These are phyloP conservation scores for Chrysolina haemoptera DNA, from an alignment of 2,888 invertebrate species.

Conservation along the genomic window DNA sequence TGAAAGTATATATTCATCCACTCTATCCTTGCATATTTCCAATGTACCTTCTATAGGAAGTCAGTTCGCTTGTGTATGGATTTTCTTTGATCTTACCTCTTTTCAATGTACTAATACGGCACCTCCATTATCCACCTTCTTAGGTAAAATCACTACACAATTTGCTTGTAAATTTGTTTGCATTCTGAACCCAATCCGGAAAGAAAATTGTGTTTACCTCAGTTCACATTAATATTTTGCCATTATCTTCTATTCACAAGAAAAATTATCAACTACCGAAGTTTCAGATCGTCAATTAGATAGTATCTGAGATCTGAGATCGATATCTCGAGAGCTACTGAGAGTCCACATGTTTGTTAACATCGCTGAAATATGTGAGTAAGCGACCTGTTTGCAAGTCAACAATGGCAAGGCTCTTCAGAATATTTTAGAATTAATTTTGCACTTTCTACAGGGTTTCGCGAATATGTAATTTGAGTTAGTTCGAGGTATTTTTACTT, in stretches of 20 bases:
- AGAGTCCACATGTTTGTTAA: constrained; percentile 59
- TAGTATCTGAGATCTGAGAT: constrained; percentile 64
- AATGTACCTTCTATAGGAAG: not conserved
- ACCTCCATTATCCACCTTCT: constrained; percentile 22
- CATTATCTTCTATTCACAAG: constrained; percentile 47
- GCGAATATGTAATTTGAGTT: too few relatives aligned
- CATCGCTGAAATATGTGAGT: constrained; percentile 39
- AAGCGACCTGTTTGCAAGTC: not conserved
- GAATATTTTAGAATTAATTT: constrained; percentile 1
- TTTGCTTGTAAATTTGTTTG: constrained; percentile 64
- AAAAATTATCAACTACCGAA: constrained; percentile 51
- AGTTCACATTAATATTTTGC: constrained; percentile 43
- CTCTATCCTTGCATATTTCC: not conserved
- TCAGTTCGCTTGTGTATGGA: not conserved
- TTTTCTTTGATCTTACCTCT: constrained; percentile 1
- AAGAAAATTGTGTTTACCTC: constrained; percentile 29
- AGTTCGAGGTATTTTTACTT: too few relatives aligned
- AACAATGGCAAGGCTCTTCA: constrained; percentile 9
- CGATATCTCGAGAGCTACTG: constrained; percentile 61
- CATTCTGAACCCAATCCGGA: constrained; percentile 40
- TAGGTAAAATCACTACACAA: constrained; percentile 52
- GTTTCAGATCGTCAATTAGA: constrained; percentile 63
- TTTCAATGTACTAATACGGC: constrained; percentile 15
- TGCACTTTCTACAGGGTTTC: not conserved
- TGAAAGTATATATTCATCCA: too few relatives aligned